phyloP scores from a whole-genome alignment of 2,888 invertebrate genomes.

The Neelides folsomi region DNA sequence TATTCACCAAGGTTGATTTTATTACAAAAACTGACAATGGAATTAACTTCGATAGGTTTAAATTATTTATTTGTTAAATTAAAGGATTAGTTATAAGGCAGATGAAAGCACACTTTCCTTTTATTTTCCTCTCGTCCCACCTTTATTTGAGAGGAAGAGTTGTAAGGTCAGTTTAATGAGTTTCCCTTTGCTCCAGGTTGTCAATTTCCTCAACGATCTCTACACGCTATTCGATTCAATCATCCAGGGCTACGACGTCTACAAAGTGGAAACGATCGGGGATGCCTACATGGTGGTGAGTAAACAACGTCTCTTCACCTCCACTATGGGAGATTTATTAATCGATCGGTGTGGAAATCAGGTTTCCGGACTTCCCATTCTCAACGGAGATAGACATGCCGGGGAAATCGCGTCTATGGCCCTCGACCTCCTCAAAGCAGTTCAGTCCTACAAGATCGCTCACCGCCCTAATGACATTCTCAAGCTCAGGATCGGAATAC shows the following conservation, averaged over 20 bases:
- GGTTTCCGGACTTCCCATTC: slow-evolving; percentile 73
- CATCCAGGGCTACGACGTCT: slow-evolving; percentile 92
- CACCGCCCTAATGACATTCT: slow-evolving; percentile 80
- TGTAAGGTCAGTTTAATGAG: neutral
- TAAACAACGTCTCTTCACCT: slow-evolving; percentile 20
- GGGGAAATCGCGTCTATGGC: slow-evolving; percentile 92
- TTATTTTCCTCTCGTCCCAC: neutral
- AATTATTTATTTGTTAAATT: too few relatives aligned
- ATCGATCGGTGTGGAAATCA: neutral
- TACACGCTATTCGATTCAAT: slow-evolving; percentile 94
- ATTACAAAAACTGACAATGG: too few relatives aligned
- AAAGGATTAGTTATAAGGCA: too few relatives aligned
- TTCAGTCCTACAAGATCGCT: slow-evolving; percentile 71
- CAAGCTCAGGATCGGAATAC: slow-evolving; percentile 80
- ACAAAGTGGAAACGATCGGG: slow-evolving; percentile 84
- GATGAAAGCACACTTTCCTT: too few relatives aligned
- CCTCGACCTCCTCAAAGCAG: slow-evolving; percentile 67
- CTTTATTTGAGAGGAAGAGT: neutral
- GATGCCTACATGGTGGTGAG: slow-evolving; percentile 64
- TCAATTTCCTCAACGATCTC: slow-evolving; percentile 92
- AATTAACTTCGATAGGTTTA: too few relatives aligned
- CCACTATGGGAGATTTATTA: neutral
- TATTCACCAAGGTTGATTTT: too few relatives aligned
- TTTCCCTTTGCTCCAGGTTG: slow-evolving; percentile 49
- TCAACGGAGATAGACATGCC: slow-evolving; percentile 71